Evolutionary conservation across 2,888 invertebrate genomes (phyloP), one percentile per base, ranked within the genome.

Genomic region (Rhagophthalmus giganteus): DNA sequence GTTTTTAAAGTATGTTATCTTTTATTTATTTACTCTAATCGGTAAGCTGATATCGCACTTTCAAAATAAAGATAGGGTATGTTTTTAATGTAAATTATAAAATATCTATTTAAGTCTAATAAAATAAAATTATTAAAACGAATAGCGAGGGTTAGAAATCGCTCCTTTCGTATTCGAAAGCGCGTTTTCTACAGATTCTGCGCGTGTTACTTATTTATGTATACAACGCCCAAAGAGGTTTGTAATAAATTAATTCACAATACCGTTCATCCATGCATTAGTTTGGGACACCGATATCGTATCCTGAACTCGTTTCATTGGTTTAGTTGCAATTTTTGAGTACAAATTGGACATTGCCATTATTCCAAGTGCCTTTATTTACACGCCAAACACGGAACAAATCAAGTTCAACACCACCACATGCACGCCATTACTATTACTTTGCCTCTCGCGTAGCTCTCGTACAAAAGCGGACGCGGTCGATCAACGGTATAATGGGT

Each of bases 261-360:
- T 80, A 90, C 90, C 90, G 75, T 90, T 89, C 80, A 89, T 87
- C 90, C 90, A 91, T 68, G 88, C 83, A 74, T 87, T 88, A 28
- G 88, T 87, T 78, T 90, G 90, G 42, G 87, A 84, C 64, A 89
- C 86, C 57, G 87, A 82, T 80, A 90, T 85, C 70, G 81, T 82
- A 71, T 88, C 88, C 69, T 86, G 86, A 73, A 85, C 82, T 67
- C 88, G 83, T 78, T 88, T 89, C 55, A 82, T 79, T 57, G 87
- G 86, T 76, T 87, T 88, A 61, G 83, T 81, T 61, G 85, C 81
- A 64, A 85, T 86, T 81, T 87, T 86, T 66, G 85, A 84, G 73
- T 86, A 86, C 71, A 87, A 79, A 81, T 87, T 87, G 66, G 87
- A 87, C 87, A 88, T 87, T 71, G 80, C 81, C 80, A 80, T 81